Evolutionary conservation across 2,113 vertebrate genomes (phyloP).

Genomic region (Chauna torquata): DNA sequence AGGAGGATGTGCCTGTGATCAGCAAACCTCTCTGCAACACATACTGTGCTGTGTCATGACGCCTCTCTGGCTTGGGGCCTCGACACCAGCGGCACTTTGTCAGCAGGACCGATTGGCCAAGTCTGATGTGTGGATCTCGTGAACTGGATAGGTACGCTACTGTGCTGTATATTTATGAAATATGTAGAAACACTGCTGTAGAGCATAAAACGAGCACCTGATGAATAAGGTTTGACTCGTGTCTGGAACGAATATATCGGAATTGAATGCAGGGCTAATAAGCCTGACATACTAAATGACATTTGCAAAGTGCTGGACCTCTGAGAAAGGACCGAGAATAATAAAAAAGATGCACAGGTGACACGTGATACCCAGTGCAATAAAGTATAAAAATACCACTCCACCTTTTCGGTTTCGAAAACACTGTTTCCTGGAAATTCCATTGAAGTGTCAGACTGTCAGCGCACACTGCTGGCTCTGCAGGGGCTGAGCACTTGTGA

Average conservation of each 20-base stretch:
- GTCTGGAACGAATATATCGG: not conserved
- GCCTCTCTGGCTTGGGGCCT: not conserved
- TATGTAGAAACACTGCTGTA: not conserved
- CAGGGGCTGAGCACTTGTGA: accelerated
- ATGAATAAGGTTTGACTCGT: not conserved
- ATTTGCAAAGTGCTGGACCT: not conserved
- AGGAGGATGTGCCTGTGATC: accelerated
- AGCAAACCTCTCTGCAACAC: not conserved
- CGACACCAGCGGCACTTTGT: not conserved
- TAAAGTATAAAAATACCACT: not conserved
- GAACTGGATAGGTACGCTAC: not conserved
- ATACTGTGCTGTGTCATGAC: no score
- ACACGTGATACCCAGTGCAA: not conserved
- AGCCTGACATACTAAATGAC: not conserved
- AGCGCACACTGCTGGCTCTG: accelerated
- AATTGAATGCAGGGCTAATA: not conserved
- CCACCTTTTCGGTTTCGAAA: not conserved
- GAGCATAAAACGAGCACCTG: not conserved
- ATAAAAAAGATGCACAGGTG: not conserved
- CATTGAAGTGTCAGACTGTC: not conserved
- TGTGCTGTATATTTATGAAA: not conserved
- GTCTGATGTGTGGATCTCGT: accelerated
- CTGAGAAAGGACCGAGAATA: not conserved
- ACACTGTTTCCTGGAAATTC: not conserved
- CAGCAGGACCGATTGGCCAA: not conserved